A percentile compares a stretch with the other conserved stretches of the same genome.
These are phyloP conservation scores for Enteromius viviparus DNA, from an alignment of 2,797 vertebrate species.

Conservation along the genomic window DNA sequence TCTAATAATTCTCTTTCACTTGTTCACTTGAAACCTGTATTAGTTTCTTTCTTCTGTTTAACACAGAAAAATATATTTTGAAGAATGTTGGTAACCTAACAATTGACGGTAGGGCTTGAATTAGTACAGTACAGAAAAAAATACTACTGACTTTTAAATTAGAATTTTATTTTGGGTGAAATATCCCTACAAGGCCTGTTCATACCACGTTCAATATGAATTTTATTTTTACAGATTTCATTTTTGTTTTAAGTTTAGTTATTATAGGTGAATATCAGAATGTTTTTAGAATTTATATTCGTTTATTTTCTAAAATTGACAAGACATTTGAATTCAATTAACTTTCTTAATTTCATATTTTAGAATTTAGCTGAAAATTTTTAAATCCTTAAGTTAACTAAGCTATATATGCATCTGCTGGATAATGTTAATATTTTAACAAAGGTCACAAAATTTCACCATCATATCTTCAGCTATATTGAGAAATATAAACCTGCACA, in stretches of 20 bases:
- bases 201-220: too few species aligned
- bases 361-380: background rate
- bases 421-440: background rate
- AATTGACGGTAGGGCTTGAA: background rate
- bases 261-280: background rate
- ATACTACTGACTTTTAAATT: too few species aligned
- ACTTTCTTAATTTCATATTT: background rate
- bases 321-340: background rate
- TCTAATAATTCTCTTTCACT: background rate
- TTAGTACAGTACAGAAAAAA: background rate
- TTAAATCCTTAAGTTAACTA: background rate
- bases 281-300: background rate
- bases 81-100: background rate
- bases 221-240: too few species aligned
- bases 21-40: background rate
- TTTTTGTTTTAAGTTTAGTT: background rate
- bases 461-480: background rate
- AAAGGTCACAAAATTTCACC: background rate
- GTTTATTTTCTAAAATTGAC: background rate
- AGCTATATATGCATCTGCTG: background rate
- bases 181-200: background rate
- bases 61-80: background rate
- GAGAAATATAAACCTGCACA: background rate
- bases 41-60: background rate
- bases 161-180: background rate